Evolutionary conservation across 2,888 invertebrate genomes (phyloP), one percentile per base, ranked within the genome.

Genomic region (Chrysolina oricalcia): DNA sequence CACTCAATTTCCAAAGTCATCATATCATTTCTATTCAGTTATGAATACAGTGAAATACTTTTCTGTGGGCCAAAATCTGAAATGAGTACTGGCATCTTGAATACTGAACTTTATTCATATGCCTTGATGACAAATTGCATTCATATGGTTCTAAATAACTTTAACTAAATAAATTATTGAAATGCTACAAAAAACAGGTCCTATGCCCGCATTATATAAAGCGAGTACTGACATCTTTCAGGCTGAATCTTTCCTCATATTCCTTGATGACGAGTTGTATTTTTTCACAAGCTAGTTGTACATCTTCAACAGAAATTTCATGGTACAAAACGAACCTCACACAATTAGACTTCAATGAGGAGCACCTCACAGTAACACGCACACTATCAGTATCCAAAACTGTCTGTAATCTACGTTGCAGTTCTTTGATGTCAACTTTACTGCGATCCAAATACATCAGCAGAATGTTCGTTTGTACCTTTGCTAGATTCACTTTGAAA

Each of bases 401-500:
- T 63, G 85, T 84, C 43, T 88, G 87, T 53, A 94, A 86, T 64
- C 93, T 89, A 21, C 89, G 84, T 50, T 91, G 89, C 68, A 95
- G 90, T 59, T 90, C 89, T 17, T 87, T 89, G 0, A 94, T 91
- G 5, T 89, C 88, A 23, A 94, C 86, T 41, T 89, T 85, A 19
- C 91, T 90, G 1, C 89, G 83, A 77, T 91, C 89, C 1, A 92
- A 85, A 41, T 91, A 88, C 63, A 96, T 90, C 83, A 96, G 90
- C 73, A 96, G 89, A 81, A 97, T 96, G 87, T 96, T 97, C 2
- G 94, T 94, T 80, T 95, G 93, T 17, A 93, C 91, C 23, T 88
- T 90, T 8, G 90, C 87, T 62, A 93, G 85, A 81, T 95, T 93
- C 23, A 95, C 94, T 0, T 85, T 88, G 83, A 95, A 91, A 56